Evolutionary conservation across 1,140 invertebrate species (phyloP).

Genomic region (Pararge aegeria): DNA sequence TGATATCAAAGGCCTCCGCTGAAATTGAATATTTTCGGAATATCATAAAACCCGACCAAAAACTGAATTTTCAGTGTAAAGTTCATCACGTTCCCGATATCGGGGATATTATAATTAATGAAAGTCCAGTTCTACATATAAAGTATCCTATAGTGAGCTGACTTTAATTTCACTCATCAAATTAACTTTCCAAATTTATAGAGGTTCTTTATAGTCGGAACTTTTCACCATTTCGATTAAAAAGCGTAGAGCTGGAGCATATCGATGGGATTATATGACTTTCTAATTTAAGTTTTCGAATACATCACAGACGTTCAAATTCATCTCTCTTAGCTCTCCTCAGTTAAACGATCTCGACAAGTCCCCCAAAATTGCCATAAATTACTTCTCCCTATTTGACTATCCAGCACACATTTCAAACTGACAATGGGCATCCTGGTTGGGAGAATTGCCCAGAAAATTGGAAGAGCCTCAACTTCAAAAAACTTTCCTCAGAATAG

Average conservation of each 20-base stretch:
- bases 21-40: not conserved
- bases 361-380: constrained; percentile 43
- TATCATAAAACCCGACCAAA: not conserved
- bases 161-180: not conserved
- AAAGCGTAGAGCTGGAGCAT: not conserved
- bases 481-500: constrained; percentile 41
- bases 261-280: not conserved
- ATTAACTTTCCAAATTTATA: not conserved
- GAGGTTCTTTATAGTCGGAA: not conserved
- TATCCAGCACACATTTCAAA: constrained; percentile 50
- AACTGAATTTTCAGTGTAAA: not conserved
- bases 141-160: not conserved
- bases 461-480: constrained; percentile 49
- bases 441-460: constrained; percentile 55
- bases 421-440: constrained; percentile 46
- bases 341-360: constrained; percentile 1
- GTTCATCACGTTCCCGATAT: not conserved
- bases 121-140: not conserved
- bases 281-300: constrained; percentile 28
- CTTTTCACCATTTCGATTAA: not conserved
- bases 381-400: constrained; percentile 45
- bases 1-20: not conserved
- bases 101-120: not conserved
- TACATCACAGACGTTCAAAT: constrained; percentile 24
- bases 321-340: constrained; percentile 14